Evolutionary conservation across 2,113 vertebrate genomes (phyloP).

Genomic region (Calidris pygmaea): DNA sequence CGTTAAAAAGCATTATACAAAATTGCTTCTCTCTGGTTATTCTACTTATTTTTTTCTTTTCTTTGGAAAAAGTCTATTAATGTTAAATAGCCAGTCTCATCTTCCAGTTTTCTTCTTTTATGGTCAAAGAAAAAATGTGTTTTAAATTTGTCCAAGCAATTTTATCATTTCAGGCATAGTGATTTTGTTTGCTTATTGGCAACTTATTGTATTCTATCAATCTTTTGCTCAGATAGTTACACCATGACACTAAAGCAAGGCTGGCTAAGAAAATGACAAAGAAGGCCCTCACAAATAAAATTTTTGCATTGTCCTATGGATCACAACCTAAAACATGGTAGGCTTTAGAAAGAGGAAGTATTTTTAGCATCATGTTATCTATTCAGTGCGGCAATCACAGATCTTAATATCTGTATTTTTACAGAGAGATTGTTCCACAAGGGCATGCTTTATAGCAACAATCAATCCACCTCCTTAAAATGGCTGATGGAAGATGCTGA

Average conservation of each 20-base stretch:
- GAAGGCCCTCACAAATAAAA: background rate
- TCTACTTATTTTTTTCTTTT: background rate
- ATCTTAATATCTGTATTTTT: background rate
- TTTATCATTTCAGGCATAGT: background rate
- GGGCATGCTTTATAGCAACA: background rate
- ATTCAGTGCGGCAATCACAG: background rate
- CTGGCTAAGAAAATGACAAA: background rate
- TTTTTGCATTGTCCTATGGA: background rate
- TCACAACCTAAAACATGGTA: background rate
- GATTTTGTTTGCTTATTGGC: background rate
- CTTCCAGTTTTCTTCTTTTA: background rate
- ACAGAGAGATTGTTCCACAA: background rate
- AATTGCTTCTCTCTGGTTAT: background rate
- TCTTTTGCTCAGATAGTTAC: background rate
- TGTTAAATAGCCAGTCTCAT: background rate
- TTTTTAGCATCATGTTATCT: background rate
- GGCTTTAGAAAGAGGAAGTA: background rate
- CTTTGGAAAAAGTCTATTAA: background rate
- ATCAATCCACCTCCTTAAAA: background rate
- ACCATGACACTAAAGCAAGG: background rate
- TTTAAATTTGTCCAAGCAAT: background rate
- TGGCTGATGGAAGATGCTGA: background rate
- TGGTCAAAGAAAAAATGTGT: background rate
- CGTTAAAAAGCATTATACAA: background rate
- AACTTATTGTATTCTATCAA: background rate